phyloP scores from a whole-genome alignment of 2,113 vertebrate genomes.

The Diadophis punctatus region DNA sequence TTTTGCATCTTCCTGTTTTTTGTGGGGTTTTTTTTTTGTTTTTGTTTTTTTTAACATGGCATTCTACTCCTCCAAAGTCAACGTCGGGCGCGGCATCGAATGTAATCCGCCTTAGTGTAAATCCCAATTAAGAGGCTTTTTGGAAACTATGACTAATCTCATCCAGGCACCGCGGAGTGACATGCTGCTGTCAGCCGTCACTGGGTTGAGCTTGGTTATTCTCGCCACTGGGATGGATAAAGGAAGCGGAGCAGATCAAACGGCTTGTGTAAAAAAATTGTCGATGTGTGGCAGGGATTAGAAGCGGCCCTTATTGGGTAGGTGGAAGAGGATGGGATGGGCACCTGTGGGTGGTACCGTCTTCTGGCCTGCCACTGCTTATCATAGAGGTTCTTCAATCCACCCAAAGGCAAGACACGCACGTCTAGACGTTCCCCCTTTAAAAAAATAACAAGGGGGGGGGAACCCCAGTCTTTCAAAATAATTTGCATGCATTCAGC shows the following conservation, averaged over 20 bases:
- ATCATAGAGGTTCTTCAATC: background rate
- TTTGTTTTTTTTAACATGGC: background rate
- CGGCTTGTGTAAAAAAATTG: background rate
- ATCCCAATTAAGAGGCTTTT: slow-evolving; percentile 8
- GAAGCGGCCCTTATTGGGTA: background rate
- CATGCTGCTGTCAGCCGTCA: background rate
- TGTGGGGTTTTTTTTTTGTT: too few species aligned
- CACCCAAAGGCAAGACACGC: background rate
- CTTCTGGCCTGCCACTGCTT: background rate
- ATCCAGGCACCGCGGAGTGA: background rate
- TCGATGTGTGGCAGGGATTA: background rate
- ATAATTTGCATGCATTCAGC: slow-evolving; percentile 1
- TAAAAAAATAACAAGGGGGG: background rate
- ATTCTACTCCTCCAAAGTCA: background rate
- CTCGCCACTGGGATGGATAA: background rate
- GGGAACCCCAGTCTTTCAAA: background rate
- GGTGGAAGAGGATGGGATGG: background rate
- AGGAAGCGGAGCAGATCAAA: background rate
- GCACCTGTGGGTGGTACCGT: background rate
- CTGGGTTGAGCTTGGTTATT: background rate
- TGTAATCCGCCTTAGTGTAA: background rate
- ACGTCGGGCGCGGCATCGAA: background rate
- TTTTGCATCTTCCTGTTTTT: background rate
- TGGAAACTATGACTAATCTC: slow-evolving; percentile 1
- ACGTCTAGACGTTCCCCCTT: background rate